A percentile compares a stretch with the other conserved stretches of the same genome.
These are phyloP conservation scores for Dryadula phaetusa DNA, from an alignment of 2,888 invertebrate species.

Conservation along the genomic window DNA sequence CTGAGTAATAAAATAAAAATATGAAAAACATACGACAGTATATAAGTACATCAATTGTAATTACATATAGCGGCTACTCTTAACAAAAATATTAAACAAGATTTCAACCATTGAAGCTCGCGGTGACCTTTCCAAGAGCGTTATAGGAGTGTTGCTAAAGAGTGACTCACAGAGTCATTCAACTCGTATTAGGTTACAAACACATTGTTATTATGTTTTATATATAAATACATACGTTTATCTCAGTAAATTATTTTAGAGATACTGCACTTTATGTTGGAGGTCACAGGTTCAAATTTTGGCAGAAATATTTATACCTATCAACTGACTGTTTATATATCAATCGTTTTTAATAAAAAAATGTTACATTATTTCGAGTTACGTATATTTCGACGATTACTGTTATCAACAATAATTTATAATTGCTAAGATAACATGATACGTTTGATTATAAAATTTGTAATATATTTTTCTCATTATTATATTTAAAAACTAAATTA, in stretches of 20 bases:
- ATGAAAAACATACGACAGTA: no score
- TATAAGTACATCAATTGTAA: background rate
- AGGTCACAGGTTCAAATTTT: background rate
- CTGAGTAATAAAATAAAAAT: no score
- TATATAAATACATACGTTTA: background rate
- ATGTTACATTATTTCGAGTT: no score
- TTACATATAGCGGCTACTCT: background rate
- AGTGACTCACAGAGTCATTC: slow-evolving; percentile 76
- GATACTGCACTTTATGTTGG: background rate
- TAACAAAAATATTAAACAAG: slow-evolving; percentile 7
- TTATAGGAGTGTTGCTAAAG: slow-evolving; percentile 57
- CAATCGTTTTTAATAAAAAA: no score
- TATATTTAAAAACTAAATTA: background rate
- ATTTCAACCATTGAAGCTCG: slow-evolving; percentile 47
- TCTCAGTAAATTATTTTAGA: background rate
- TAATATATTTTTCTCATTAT: no score
- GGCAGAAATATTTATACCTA: background rate
- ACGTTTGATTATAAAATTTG: background rate
- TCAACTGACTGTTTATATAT: no score
- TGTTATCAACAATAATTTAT: background rate
- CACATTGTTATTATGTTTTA: slow-evolving; percentile 27
- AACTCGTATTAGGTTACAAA: slow-evolving; percentile 52
- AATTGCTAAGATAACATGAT: background rate
- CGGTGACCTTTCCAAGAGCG: slow-evolving; percentile 74
- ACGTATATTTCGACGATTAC: background rate